Evolutionary conservation across 2,797 vertebrate genomes (phyloP).

Genomic region (Otolemur crassicaudatus): DNA sequence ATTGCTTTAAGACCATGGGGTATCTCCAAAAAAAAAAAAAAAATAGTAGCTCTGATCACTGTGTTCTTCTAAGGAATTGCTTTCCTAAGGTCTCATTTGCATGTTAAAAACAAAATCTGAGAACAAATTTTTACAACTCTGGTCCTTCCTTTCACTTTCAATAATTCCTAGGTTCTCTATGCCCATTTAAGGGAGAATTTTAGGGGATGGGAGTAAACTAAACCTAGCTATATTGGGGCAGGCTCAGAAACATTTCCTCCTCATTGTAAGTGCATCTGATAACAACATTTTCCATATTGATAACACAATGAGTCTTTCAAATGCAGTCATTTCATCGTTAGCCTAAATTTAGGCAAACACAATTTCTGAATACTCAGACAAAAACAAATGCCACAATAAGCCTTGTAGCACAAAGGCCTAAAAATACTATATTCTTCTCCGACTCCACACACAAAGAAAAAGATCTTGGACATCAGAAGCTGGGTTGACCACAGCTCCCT

Average conservation of each 20-base stretch:
- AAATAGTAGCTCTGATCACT: neutral
- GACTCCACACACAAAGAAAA: neutral
- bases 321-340: conserved; percentile 6
- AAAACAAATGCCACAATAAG: conserved; percentile 70
- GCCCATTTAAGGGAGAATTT: conserved; percentile 30
- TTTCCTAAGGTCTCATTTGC: neutral
- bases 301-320: conserved; percentile 3
- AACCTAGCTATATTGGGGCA: neutral
- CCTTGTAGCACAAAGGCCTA: conserved; percentile 63
- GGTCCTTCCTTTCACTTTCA: neutral
- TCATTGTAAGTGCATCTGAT: conserved; percentile 24
- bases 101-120: conserved; percentile 23
- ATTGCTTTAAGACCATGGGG: neutral
- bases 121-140: conserved; percentile 4
- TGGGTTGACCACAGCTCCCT: neutral
- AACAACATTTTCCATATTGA: conserved; percentile 29
- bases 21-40: neutral
- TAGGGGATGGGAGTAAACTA: neutral
- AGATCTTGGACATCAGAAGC: neutral
- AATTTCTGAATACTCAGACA: conserved; percentile 65
- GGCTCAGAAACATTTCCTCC: conserved; percentile 49
- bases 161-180: conserved; percentile 19
- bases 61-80: neutral
- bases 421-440: conserved; percentile 50
- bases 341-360: conserved; percentile 48